These are phyloP conservation scores for Zoanthus solanderi DNA, from an alignment of 92 coral and sea anemone species.

Conservation along the genomic window DNA sequence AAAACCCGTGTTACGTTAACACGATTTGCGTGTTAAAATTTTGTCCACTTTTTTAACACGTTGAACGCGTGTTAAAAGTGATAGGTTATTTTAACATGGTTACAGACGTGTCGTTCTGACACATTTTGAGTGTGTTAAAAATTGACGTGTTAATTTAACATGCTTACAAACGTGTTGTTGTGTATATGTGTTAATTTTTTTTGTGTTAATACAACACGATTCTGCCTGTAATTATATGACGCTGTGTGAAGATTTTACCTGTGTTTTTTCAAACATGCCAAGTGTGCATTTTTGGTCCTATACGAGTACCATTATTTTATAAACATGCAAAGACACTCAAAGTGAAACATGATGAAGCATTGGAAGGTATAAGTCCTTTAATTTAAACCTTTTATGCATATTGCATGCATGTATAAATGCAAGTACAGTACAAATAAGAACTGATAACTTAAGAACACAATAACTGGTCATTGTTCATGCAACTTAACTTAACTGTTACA, in stretches of 20 bases:
- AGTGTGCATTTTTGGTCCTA: constrained; percentile 13
- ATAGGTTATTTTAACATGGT: constrained; percentile 3
- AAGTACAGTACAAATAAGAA: constrained; percentile 14
- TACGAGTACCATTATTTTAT: background rate
- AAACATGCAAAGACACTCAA: constrained; percentile 29
- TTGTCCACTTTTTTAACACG: constrained; percentile 15
- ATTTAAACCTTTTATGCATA: constrained; percentile 6
- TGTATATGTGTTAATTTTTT: background rate
- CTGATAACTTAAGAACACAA: constrained; percentile 28
- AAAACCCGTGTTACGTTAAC: background rate
- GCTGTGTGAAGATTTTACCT: constrained; percentile 6
- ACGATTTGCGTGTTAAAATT: constrained; percentile 21
- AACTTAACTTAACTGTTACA: constrained; percentile 21
- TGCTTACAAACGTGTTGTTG: constrained; percentile 5
- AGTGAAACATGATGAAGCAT: constrained; percentile 30
- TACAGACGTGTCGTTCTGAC: background rate
- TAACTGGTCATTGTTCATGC: constrained; percentile 33
- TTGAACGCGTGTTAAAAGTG: constrained; percentile 15
- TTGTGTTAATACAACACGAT: constrained; percentile 21
- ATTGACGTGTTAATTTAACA: background rate
- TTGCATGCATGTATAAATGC: constrained; percentile 22
- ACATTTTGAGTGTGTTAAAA: constrained; percentile 15
- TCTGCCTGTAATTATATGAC: background rate
- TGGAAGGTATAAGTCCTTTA: constrained; percentile 22
- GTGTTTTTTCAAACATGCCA: constrained; percentile 18